phyloP scores from a whole-genome alignment of 2,888 invertebrate species.

The Drosophila ustulata region DNA sequence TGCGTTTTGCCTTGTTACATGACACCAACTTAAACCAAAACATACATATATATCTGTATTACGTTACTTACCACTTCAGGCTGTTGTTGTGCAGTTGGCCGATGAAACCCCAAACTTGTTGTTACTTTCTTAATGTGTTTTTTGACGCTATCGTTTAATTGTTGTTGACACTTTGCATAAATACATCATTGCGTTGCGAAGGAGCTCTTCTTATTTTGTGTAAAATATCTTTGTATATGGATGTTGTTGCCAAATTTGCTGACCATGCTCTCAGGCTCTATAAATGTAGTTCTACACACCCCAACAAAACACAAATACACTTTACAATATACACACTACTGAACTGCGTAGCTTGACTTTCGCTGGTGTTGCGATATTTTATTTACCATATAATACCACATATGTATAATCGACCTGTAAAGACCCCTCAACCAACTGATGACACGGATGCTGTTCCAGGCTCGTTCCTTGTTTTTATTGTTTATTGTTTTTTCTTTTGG shows the following conservation, averaged over 20 bases:
- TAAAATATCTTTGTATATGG: conserved; percentile 56
- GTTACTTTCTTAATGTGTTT: conserved; percentile 67
- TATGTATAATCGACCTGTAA: conserved; percentile 35
- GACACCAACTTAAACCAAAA: conserved; percentile 21
- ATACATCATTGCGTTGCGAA: conserved; percentile 55
- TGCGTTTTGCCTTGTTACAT: conserved; percentile 45
- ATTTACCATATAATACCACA: background rate
- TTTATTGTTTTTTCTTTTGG: conserved; percentile 43
- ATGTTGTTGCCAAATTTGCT: conserved; percentile 55
- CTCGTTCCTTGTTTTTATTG: conserved; percentile 29
- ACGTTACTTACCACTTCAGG: conserved; percentile 50
- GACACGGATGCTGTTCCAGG: conserved; percentile 40
- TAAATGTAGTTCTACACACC: conserved; percentile 50
- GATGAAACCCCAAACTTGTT: conserved; percentile 53
- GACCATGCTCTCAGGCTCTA: conserved; percentile 40
- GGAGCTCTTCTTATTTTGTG: conserved; percentile 39
- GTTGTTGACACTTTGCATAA: conserved; percentile 69
- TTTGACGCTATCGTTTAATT: conserved; percentile 54
- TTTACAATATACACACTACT: conserved; percentile 16
- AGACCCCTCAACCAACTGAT: conserved; percentile 22
- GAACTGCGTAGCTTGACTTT: conserved; percentile 61
- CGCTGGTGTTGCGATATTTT: conserved; percentile 70
- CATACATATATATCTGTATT: conserved; percentile 46
- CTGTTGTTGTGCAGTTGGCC: conserved; percentile 58
- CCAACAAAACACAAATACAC: conserved; percentile 27